Percentiles rank a stretch among this genome's conserved stretches.
Evolutionary conservation across 2,113 vertebrate genomes (phyloP).

Genomic region (Orcinus orca): DNA sequence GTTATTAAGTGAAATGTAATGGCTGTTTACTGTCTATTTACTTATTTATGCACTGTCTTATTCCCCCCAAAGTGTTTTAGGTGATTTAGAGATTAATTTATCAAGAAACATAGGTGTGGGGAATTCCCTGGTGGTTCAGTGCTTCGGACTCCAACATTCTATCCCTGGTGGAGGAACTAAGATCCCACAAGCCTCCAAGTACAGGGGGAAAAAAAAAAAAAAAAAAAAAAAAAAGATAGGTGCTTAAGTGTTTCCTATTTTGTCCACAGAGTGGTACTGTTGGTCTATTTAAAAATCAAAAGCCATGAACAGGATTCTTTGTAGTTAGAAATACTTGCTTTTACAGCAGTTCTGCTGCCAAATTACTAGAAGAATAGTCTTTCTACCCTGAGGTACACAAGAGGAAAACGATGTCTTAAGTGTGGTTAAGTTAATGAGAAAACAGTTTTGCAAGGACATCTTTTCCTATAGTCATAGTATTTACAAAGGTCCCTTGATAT

Average conservation of each 20-base stretch:
- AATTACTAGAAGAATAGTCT: not conserved
- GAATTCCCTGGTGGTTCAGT: not conserved
- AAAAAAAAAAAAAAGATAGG: not conserved
- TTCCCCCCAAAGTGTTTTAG: not conserved
- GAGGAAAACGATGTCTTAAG: not conserved
- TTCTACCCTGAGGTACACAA: not conserved
- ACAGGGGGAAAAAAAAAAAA: not conserved
- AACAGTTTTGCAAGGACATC: not conserved
- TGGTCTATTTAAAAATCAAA: constrained; percentile 45
- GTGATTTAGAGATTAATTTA: not conserved
- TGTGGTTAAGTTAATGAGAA: not conserved
- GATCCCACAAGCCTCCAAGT: not conserved
- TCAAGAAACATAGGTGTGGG: not conserved
- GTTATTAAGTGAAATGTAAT: not conserved
- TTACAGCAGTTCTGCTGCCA: constrained; percentile 6
- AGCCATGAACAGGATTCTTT: not conserved
- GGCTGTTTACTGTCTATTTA: not conserved
- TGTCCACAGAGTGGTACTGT: constrained; percentile 78
- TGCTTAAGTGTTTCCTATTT: not conserved
- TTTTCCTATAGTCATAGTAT: not conserved
- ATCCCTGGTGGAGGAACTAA: not conserved
- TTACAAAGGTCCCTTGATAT: constrained; percentile 9
- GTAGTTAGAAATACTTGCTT: constrained; percentile 42
- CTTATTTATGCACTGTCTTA: not conserved
- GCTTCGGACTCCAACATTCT: not conserved